Evolutionary conservation across 2,797 vertebrate genomes (phyloP).

Genomic region (Squalus acanthias): DNA sequence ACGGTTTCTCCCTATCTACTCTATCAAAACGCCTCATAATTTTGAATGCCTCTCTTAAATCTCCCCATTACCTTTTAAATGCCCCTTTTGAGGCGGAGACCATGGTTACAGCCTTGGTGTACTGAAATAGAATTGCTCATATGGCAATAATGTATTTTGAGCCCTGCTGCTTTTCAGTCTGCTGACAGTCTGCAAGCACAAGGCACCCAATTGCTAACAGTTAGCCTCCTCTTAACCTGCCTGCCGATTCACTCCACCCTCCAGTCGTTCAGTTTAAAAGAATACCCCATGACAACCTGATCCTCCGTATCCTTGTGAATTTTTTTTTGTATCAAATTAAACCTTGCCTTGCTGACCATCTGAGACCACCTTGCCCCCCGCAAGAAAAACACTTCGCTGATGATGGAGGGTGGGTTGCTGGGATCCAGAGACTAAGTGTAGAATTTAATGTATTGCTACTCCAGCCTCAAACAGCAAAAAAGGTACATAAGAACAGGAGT

Average conservation of each 20-base stretch:
- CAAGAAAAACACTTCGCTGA: not conserved
- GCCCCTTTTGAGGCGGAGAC: not conserved
- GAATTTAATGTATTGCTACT: not conserved
- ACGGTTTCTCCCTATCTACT: not conserved
- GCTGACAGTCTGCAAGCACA: not conserved
- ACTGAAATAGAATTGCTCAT: not conserved
- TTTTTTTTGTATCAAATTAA: not conserved
- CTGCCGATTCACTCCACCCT: not conserved
- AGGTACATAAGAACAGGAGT: not conserved
- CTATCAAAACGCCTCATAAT: not conserved
- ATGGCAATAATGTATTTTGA: not conserved
- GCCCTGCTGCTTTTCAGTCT: not conserved
- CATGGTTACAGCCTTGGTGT: not conserved
- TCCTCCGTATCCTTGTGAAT: not conserved
- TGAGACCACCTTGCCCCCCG: not conserved
- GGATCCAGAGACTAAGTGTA: not conserved
- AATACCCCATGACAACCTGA: not conserved
- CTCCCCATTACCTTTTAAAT: not conserved
- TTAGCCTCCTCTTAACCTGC: not conserved
- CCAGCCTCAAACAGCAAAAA: not conserved
- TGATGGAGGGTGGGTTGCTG: not conserved
- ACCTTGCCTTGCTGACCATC: not conserved
- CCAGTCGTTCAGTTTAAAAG: not conserved
- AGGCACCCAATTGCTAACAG: not conserved
- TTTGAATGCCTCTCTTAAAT: not conserved